These are phyloP conservation scores for Varroa destructor DNA, from an alignment of 1,140 invertebrate genomes.

Conservation along the genomic window DNA sequence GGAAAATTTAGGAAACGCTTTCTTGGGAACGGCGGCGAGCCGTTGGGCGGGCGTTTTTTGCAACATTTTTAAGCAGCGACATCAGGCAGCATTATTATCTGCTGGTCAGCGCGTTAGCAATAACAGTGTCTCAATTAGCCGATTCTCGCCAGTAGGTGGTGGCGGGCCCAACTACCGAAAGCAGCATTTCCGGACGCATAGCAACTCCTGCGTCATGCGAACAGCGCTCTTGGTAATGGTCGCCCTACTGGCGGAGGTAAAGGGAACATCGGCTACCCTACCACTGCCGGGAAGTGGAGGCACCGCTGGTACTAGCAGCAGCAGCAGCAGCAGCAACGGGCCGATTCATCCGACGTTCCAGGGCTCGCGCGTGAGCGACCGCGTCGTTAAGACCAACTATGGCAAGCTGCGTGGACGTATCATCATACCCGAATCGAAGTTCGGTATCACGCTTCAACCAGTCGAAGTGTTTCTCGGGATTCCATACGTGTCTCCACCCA, in stretches of 20 bases:
- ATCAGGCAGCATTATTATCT: too few species aligned
- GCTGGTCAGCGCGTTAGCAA: too few species aligned
- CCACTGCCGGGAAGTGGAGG: neutral
- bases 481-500: slow-evolving; percentile 63
- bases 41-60: too few species aligned
- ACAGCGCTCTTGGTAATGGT: neutral
- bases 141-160: too few species aligned
- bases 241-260: neutral
- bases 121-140: too few species aligned
- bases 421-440: slow-evolving; percentile 30
- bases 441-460: slow-evolving; percentile 35
- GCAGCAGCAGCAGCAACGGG: too few species aligned
- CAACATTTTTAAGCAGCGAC: too few species aligned
- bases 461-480: slow-evolving; percentile 48
- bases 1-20: too few species aligned
- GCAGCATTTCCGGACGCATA: neutral
- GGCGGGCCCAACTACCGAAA: too few species aligned
- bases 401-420: slow-evolving; percentile 42
- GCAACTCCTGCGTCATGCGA: slow-evolving; percentile 11
- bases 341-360: slow-evolving; percentile 13
- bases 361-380: slow-evolving; percentile 37
- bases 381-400: slow-evolving; percentile 53
- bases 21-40: too few species aligned
- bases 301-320: neutral
- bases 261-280: neutral